Evolutionary conservation across 2,797 vertebrate genomes (phyloP).

Genomic region (Clarias laeviceps): DNA sequence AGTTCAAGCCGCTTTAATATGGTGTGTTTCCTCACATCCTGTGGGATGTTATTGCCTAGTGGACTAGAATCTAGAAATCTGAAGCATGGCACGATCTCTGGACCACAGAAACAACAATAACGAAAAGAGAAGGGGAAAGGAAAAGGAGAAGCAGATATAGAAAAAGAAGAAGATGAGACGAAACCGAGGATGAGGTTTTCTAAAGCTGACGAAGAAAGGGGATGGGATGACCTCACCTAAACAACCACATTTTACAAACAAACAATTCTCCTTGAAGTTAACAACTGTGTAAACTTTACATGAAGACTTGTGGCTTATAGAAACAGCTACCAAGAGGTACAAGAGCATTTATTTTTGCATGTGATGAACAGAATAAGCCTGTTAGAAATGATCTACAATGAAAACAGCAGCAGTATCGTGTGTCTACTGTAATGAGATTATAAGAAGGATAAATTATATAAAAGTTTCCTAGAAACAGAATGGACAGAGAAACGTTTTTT

Average conservation of each 20-base stretch:
- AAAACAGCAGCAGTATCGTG: not conserved
- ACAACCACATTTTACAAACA: conserved; percentile 19
- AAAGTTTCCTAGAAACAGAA: not conserved
- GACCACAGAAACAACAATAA: not conserved
- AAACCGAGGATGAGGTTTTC: not conserved
- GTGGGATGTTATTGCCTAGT: not conserved
- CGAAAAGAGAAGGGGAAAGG: not conserved
- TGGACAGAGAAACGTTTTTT: not conserved
- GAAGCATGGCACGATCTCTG: not conserved
- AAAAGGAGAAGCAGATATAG: not conserved
- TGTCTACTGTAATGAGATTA: not conserved
- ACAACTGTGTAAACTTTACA: not conserved
- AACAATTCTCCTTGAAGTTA: not conserved
- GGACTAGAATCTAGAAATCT: not conserved
- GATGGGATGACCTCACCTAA: not conserved
- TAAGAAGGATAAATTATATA: not conserved
- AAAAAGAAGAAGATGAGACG: not conserved
- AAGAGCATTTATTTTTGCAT: not conserved
- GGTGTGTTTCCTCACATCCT: not conserved
- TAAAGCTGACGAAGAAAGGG: not conserved
- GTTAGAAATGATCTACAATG: not conserved
- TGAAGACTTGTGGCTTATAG: not conserved
- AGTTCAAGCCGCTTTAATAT: not conserved
- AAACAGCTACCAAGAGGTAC: not conserved
- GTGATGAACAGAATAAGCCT: not conserved